Conservation (phyloP, 2,113 vertebrate species). For the Nannobrachium achirus region DNA sequence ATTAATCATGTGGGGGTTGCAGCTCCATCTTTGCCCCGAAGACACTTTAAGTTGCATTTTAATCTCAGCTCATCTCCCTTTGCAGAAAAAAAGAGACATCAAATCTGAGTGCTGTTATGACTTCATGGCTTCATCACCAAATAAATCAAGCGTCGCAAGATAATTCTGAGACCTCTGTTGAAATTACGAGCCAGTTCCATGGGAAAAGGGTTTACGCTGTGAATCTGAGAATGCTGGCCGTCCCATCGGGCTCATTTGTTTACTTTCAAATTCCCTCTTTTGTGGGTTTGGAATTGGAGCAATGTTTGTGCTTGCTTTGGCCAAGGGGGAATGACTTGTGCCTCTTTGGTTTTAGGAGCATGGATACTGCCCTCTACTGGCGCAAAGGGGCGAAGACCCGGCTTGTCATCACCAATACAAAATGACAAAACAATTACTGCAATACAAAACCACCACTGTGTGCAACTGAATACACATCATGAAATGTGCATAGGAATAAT, state of each 20-base stretch:
- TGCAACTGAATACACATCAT: no score
- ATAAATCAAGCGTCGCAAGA: constrained; percentile 49
- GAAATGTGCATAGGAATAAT: no score
- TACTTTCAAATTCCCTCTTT: constrained; percentile 73
- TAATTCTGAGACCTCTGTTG: constrained; percentile 48
- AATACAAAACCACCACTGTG: constrained; percentile 16
- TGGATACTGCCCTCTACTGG: constrained; percentile 80
- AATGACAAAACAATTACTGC: not conserved
- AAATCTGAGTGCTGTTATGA: constrained; percentile 37
- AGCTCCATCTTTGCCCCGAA: constrained; percentile 18
- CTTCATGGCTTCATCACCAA: constrained; percentile 44
- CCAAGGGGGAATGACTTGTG: constrained; percentile 49
- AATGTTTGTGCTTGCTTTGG: constrained; percentile 57
- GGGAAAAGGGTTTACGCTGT: constrained; percentile 63
- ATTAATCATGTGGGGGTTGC: constrained; percentile 30
- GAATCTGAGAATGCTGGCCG: constrained; percentile 62
- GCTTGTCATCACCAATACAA: no score
- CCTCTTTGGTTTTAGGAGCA: constrained; percentile 65
- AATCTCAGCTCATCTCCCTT: constrained; percentile 35
- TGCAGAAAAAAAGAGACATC: constrained; percentile 32
- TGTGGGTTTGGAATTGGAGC: constrained; percentile 70
- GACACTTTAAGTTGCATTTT: constrained; percentile 27
- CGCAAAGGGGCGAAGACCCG: not conserved
- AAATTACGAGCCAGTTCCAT: constrained; percentile 58
- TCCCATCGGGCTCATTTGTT: constrained; percentile 72